phyloP scores from a whole-genome alignment of 2,888 invertebrate genomes.

The Homarus gammarus region DNA sequence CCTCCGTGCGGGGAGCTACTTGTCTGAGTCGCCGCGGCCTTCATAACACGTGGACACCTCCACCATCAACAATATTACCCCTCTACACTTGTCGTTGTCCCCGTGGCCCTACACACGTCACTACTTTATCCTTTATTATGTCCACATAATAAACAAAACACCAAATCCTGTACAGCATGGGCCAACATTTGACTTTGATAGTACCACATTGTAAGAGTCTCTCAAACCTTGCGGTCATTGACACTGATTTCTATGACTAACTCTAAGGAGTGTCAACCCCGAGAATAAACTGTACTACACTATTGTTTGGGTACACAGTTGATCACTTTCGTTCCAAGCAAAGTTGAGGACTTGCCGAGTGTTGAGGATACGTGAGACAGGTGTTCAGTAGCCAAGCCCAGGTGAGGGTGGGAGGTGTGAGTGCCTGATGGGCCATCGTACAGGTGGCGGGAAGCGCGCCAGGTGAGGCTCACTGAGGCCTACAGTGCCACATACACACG shows the following conservation, averaged over 20 bases:
- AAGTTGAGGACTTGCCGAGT: no score
- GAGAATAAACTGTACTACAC: slow-evolving; percentile 3
- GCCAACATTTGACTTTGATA: neutral
- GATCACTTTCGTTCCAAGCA: no score
- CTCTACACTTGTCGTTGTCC: neutral
- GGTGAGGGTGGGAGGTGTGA: neutral
- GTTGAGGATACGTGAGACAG: no score
- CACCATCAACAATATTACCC: neutral
- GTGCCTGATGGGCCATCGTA: no score
- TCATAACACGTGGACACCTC: slow-evolving; percentile 10
- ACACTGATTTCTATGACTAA: slow-evolving; percentile 17
- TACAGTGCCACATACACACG: neutral
- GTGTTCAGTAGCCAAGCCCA: neutral
- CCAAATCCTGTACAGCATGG: neutral
- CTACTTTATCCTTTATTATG: neutral
- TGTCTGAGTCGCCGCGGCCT: slow-evolving; percentile 10
- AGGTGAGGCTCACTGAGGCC: neutral
- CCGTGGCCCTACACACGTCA: neutral
- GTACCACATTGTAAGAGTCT: neutral
- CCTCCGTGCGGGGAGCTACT: slow-evolving; percentile 20
- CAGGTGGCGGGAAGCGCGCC: no score
- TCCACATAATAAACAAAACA: neutral
- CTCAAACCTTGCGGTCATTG: slow-evolving; percentile 18
- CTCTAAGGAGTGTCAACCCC: slow-evolving; percentile 34
- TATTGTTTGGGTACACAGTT: neutral